Percentiles rank a stretch among this genome's conserved stretches.
These are phyloP conservation scores for Drosophila ochracea DNA, from an alignment of 2,888 invertebrate genomes.

Conservation along the genomic window DNA sequence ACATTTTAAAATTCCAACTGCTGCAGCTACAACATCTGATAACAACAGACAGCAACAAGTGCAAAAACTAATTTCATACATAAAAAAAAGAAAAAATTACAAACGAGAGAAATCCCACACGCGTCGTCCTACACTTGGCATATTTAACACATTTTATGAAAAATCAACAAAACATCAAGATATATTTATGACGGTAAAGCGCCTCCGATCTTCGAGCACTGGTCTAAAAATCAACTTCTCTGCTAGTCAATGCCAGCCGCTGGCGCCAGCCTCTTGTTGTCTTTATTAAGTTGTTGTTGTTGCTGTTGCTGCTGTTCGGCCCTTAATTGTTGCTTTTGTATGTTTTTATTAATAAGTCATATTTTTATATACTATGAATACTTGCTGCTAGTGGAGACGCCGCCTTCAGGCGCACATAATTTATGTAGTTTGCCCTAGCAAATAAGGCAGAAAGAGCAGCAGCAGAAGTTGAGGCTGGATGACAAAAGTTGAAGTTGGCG, in stretches of 20 bases:
- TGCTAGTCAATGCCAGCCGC: slow-evolving; percentile 31
- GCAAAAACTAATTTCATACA: slow-evolving; percentile 47
- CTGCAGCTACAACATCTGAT: slow-evolving; percentile 37
- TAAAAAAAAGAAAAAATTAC: not conserved
- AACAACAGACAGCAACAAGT: slow-evolving; percentile 43
- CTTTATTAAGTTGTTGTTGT: slow-evolving; percentile 77
- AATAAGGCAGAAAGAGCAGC: slow-evolving; percentile 23
- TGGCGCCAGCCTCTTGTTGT: slow-evolving; percentile 69
- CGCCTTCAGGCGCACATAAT: slow-evolving; percentile 56
- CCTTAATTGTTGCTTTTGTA: slow-evolving; percentile 63
- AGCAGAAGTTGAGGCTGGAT: slow-evolving; percentile 46
- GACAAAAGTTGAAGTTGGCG: slow-evolving; percentile 63
- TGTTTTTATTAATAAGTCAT: slow-evolving; percentile 81
- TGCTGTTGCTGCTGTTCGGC: slow-evolving; percentile 25
- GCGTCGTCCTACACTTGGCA: slow-evolving; percentile 71
- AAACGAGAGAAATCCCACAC: slow-evolving; percentile 68
- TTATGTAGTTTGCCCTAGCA: slow-evolving; percentile 61
- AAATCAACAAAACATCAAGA: slow-evolving; percentile 77
- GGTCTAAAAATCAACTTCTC: slow-evolving; percentile 36
- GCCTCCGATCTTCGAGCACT: slow-evolving; percentile 26
- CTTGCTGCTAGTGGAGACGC: slow-evolving; percentile 33
- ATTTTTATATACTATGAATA: slow-evolving; percentile 69
- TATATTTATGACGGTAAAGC: slow-evolving; percentile 64
- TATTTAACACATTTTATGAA: slow-evolving; percentile 81
- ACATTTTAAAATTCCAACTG: not conserved